These are phyloP conservation scores for Margaritifera margaritifera DNA, from an alignment of 2,888 invertebrate genomes.

Conservation along the genomic window DNA sequence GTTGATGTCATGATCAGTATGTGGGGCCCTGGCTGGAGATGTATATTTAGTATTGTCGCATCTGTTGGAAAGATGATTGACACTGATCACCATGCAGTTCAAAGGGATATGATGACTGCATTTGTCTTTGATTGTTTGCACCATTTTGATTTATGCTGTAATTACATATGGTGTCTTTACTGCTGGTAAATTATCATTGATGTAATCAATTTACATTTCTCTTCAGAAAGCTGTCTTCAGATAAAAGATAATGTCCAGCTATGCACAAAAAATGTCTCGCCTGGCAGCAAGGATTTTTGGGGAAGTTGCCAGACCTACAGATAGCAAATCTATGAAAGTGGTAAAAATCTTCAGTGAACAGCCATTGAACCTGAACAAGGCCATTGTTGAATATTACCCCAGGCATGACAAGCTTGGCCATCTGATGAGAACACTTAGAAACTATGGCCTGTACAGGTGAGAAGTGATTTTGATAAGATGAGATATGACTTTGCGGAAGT, in stretches of 20 bases:
- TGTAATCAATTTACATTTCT: background rate
- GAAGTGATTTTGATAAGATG: background rate
- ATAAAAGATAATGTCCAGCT: slow-evolving; percentile 76
- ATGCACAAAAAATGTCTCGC: slow-evolving; percentile 88
- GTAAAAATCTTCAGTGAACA: slow-evolving; percentile 84
- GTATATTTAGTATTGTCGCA: too few relatives aligned
- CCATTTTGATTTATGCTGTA: too few relatives aligned
- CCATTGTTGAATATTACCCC: slow-evolving; percentile 89
- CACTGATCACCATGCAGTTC: too few relatives aligned
- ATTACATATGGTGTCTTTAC: too few relatives aligned
- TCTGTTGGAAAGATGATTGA: too few relatives aligned
- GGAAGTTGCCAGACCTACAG: slow-evolving; percentile 84
- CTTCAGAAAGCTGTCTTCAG: slow-evolving; percentile 2
- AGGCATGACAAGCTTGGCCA: slow-evolving; percentile 84
- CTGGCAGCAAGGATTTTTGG: slow-evolving; percentile 91
- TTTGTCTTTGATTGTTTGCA: too few relatives aligned
- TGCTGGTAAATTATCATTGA: too few relatives aligned
- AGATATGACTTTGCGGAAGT: too few relatives aligned
- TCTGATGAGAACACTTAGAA: slow-evolving; percentile 78
- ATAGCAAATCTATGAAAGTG: slow-evolving; percentile 75
- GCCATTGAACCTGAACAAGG: slow-evolving; percentile 83
- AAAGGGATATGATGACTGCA: too few relatives aligned
- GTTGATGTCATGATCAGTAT: too few relatives aligned
- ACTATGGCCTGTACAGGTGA: slow-evolving; percentile 67
- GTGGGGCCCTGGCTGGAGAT: too few relatives aligned